Percentiles rank a stretch among this genome's conserved stretches.
phyloP scores from a whole-genome alignment of 2,797 vertebrate genomes.

The Periophthalmus magnuspinnatus region DNA sequence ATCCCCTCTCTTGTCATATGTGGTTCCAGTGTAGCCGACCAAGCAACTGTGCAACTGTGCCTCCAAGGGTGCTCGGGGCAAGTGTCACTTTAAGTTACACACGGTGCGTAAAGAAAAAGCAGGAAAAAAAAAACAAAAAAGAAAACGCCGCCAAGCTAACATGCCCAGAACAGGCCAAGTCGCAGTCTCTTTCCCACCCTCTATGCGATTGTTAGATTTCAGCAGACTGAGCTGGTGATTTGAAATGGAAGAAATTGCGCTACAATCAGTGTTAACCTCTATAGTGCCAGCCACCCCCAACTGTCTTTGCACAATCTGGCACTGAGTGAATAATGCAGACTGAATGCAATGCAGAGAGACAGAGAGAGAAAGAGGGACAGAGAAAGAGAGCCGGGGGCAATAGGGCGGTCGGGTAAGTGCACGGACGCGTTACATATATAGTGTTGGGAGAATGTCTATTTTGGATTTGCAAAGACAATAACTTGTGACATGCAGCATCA shows the following conservation, averaged over 20 bases:
- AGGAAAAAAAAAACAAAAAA: constrained; percentile 74
- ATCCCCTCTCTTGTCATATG: constrained; percentile 73
- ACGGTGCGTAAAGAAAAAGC: constrained; percentile 75
- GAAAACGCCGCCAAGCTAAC: constrained; percentile 70
- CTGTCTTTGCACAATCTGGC: constrained; percentile 42
- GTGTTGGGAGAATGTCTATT: constrained; percentile 15
- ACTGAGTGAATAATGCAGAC: constrained; percentile 45
- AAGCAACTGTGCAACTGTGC: constrained; percentile 73
- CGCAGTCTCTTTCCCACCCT: constrained; percentile 54
- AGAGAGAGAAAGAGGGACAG: constrained; percentile 9
- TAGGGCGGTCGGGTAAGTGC: constrained; percentile 16
- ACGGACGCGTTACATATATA: constrained; percentile 18
- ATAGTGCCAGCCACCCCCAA: constrained; percentile 24
- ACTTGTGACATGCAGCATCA: constrained; percentile 4
- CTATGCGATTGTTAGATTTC: constrained; percentile 66
- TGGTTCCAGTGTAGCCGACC: constrained; percentile 71
- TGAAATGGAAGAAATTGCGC: constrained; percentile 58
- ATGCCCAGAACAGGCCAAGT: constrained; percentile 80
- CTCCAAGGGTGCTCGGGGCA: constrained; percentile 90
- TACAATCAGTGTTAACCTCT: constrained; percentile 58
- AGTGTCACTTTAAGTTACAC: constrained; percentile 97
- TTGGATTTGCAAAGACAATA: constrained; percentile 1
- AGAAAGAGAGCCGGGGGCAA: constrained; percentile 24
- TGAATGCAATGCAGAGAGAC: constrained; percentile 22
- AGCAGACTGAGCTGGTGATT: constrained; percentile 61